Conservation (phyloP, 2,113 vertebrate species). For the Megaptera novaeangliae region DNA sequence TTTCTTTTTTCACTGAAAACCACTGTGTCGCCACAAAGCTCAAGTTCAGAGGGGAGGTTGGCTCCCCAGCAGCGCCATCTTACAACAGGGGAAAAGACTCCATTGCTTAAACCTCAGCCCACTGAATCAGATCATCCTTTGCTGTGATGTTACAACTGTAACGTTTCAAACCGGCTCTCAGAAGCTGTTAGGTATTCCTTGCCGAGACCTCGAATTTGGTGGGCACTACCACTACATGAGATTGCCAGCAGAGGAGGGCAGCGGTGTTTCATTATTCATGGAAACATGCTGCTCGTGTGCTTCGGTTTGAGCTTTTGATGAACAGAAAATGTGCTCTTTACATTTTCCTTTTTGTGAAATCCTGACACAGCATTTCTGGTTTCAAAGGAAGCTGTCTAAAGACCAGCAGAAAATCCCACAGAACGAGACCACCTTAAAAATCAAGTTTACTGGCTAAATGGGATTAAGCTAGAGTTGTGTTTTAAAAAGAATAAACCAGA, state of each 20-base stretch:
- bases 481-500: slow-evolving; percentile 76
- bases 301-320: slow-evolving; percentile 48
- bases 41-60: neutral
- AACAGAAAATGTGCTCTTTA: slow-evolving; percentile 54
- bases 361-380: slow-evolving; percentile 76
- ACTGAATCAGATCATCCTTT: slow-evolving; percentile 13
- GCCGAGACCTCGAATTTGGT: slow-evolving; percentile 43
- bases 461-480: slow-evolving; percentile 76
- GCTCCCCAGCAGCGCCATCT: slow-evolving; percentile 15
- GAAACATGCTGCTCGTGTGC: slow-evolving; percentile 56
- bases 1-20: slow-evolving; percentile 65
- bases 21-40: slow-evolving; percentile 55
- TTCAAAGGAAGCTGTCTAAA: slow-evolving; percentile 78
- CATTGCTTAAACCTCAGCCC: slow-evolving; percentile 52
- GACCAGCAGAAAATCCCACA: slow-evolving; percentile 52
- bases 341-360: slow-evolving; percentile 73
- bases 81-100: neutral
- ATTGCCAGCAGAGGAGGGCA: neutral
- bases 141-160: slow-evolving; percentile 39
- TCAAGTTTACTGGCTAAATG: slow-evolving; percentile 75
- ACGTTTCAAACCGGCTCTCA: slow-evolving; percentile 50
- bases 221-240: neutral
- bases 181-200: slow-evolving; percentile 38
- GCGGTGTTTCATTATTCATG: slow-evolving; percentile 59
- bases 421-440: slow-evolving; percentile 78